Evolutionary conservation across 2,113 vertebrate species (phyloP).

Genomic region (Silurus meridionalis): DNA sequence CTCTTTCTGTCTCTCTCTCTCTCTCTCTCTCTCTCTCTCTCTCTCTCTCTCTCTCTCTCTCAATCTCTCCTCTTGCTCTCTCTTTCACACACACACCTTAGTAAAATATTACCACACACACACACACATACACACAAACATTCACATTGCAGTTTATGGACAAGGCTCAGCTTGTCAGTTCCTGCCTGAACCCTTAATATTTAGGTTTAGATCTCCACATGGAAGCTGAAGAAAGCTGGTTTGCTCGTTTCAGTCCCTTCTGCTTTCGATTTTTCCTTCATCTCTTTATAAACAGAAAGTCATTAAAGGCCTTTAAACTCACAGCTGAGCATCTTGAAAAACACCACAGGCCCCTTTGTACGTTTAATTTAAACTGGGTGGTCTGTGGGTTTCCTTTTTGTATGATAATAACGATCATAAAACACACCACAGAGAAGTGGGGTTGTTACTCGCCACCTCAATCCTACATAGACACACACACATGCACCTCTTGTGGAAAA

Average conservation of each 20-base stretch:
- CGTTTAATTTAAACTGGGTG: slow-evolving; percentile 1
- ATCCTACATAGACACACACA: slow-evolving; percentile 10
- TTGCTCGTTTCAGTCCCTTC: neutral
- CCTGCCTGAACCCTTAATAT: slow-evolving; percentile 35
- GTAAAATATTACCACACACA: neutral
- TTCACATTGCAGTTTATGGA: slow-evolving; percentile 9
- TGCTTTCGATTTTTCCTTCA: neutral
- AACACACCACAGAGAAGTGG: neutral
- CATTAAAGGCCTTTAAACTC: slow-evolving; percentile 30
- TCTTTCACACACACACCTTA: neutral
- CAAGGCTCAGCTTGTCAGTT: slow-evolving; percentile 42
- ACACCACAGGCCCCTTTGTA: neutral
- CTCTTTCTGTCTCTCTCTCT: neutral
- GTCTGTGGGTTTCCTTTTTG: neutral
- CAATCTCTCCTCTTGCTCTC: neutral
- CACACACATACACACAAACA: neutral
- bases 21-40: neutral
- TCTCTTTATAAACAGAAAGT: slow-evolving; percentile 5
- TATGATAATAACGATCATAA: neutral
- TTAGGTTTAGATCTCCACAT: slow-evolving; percentile 13
- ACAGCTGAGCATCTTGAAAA: slow-evolving; percentile 16
- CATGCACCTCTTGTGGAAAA: neutral
- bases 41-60: neutral
- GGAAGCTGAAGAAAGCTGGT: neutral
- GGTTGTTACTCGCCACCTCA: neutral